Evolutionary conservation across 2,113 vertebrate species (phyloP), one percentile per base, ranked within the genome.

Genomic region (Thunnus thynnus): DNA sequence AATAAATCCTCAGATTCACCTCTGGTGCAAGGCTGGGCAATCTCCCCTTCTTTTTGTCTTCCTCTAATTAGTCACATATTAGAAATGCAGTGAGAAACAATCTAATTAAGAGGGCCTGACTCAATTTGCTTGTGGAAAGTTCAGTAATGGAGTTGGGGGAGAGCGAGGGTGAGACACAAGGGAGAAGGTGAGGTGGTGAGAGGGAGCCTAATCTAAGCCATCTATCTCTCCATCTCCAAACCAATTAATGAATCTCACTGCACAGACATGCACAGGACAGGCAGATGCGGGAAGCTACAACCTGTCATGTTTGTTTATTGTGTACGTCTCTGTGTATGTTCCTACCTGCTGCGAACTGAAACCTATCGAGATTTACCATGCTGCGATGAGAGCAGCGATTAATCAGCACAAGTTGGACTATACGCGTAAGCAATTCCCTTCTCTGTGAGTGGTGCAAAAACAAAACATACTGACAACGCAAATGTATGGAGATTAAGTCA

Each of bases 31-130:
- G 46, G 68, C 84, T 51, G 8, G 46, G 74, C 76, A 87, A 89
- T 79, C 76, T 78, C 76, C 58, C 27, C 57, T 81, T 85, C 70
- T 80, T 74, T 85, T 72, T 62, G 76, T 87, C 86, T 89, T 1
- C 57, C 82, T 70, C 76, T 90, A 91, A 94, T 94, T 92, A 93
- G 88, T 84, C 78, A 76, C 81, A 90, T 88, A 92, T 88, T 93
- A 87, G 66, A 87, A 85, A 92, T 86, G 78, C 86, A 82, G 83
- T 83, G 83, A 88, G 90, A 92, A 92, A 89, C 91, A 88, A 87
- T 92, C 80, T 90, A 86, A 93, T 93, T 92, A 93, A 80, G 72
- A 84, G 74, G 66, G 82, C 74, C 78, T 78, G 76, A 88, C 88
- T 92, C 84, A 77, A 86, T 93, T 91, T 87, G 80, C 78, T 78